Conservation (phyloP, 1,140 invertebrate genomes). For the Chymomyza costata region DNA sequence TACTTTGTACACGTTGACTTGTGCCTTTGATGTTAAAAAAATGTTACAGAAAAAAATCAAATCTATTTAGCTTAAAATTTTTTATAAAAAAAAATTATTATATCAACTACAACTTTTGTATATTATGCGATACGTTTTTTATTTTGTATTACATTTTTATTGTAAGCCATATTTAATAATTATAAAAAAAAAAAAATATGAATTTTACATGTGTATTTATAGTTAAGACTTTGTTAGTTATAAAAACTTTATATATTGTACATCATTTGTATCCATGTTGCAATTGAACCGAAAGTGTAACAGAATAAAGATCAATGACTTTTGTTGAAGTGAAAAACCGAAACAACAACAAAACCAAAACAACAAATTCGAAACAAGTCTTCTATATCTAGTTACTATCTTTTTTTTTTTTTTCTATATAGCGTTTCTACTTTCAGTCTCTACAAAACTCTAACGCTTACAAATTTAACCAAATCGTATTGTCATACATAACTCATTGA, state of each 20-base stretch:
- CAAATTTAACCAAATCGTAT: slow-evolving; percentile 33
- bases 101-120: slow-evolving; percentile 15
- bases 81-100: slow-evolving; percentile 16
- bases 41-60: slow-evolving; percentile 8
- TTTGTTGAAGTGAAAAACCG: slow-evolving; percentile 64
- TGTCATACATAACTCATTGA: slow-evolving; percentile 68
- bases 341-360: slow-evolving; percentile 39
- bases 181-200: slow-evolving; percentile 42
- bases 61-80: slow-evolving; percentile 18
- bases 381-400: slow-evolving; percentile 22
- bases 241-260: slow-evolving; percentile 60
- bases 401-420: slow-evolving; percentile 16
- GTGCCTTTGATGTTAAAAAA: slow-evolving; percentile 71
- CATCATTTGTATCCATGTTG: slow-evolving; percentile 70
- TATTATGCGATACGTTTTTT: slow-evolving; percentile 34
- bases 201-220: slow-evolving; percentile 69
- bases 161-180: slow-evolving; percentile 56
- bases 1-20: slow-evolving; percentile 74
- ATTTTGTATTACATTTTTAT: slow-evolving; percentile 52
- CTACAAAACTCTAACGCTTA: slow-evolving; percentile 52
- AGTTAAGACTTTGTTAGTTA: slow-evolving; percentile 51
- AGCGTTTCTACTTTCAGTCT: slow-evolving; percentile 13
- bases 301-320: slow-evolving; percentile 75
- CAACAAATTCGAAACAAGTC: slow-evolving; percentile 44
- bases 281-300: slow-evolving; percentile 67